phyloP scores from a whole-genome alignment of 2,113 vertebrate species.

The Ceuthmochares aereus region DNA sequence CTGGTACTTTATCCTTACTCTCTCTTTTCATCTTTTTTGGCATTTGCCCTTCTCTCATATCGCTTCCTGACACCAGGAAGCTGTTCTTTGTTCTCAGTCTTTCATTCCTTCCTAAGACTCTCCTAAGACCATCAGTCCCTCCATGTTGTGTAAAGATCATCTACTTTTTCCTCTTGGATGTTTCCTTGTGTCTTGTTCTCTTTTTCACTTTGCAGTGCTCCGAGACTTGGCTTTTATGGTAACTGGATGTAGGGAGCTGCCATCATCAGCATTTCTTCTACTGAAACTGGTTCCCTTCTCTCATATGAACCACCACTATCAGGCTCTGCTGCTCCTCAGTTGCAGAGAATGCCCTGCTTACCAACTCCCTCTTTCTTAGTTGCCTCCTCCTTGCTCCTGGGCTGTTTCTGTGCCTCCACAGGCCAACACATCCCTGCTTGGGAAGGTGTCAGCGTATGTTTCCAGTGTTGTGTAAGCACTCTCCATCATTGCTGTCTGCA shows the following conservation, averaged over 20 bases:
- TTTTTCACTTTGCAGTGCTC: not conserved
- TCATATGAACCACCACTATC: rapidly evolving
- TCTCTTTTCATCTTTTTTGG: not conserved
- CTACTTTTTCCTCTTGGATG: not conserved
- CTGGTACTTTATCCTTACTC: not conserved
- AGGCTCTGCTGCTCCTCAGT: not conserved
- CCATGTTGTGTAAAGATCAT: not conserved
- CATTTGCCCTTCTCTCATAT: not conserved
- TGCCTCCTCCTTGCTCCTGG: not conserved
- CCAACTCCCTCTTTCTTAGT: not conserved
- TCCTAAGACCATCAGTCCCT: not conserved
- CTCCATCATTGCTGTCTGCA: not conserved
- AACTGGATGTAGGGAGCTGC: not conserved
- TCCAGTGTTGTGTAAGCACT: not conserved
- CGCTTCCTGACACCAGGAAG: not conserved
- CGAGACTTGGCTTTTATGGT: not conserved
- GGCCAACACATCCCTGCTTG: not conserved
- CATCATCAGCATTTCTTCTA: not conserved
- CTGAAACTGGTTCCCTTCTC: not conserved
- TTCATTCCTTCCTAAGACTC: not conserved
- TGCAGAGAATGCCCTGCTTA: not conserved
- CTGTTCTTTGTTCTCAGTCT: not conserved
- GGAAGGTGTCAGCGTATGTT: not conserved
- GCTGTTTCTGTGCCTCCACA: not conserved
- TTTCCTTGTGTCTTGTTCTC: not conserved